Percentiles rank a stretch among this genome's conserved stretches.
These are phyloP conservation scores for Hirtodrosophila trivittata DNA, from an alignment of 2,888 invertebrate species.

Conservation along the genomic window DNA sequence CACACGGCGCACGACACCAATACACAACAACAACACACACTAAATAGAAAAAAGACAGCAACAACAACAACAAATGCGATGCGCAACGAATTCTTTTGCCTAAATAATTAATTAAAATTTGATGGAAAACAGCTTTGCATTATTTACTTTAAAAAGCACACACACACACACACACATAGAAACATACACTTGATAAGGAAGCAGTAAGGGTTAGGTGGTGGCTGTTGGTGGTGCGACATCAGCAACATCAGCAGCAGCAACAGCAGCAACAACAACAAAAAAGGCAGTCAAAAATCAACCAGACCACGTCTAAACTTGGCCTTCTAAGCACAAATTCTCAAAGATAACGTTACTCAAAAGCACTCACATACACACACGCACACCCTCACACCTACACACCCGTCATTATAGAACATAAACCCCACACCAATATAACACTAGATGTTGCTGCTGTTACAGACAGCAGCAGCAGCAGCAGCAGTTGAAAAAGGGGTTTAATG, in stretches of 20 bases:
- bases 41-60: constrained; percentile 29
- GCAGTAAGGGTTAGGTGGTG: constrained; percentile 4
- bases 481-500: constrained; percentile 53
- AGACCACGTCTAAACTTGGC: constrained; percentile 61
- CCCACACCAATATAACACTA: not conserved
- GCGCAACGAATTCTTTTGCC: constrained; percentile 71
- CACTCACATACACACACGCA: constrained; percentile 20
- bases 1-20: constrained; percentile 42
- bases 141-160: constrained; percentile 80
- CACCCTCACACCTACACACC: not conserved
- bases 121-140: constrained; percentile 83
- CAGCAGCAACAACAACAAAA: constrained; percentile 25
- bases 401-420: not conserved
- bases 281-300: constrained; percentile 45
- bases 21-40: constrained; percentile 4
- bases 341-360: constrained; percentile 52
- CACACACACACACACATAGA: constrained; percentile 27
- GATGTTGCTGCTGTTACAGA: constrained; percentile 42
- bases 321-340: constrained; percentile 61
- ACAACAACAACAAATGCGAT: constrained; percentile 20
- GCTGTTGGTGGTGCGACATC: constrained; percentile 12
- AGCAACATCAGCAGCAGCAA: constrained; percentile 20
- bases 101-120: constrained; percentile 84
- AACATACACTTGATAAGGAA: constrained; percentile 36
- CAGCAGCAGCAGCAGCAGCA: constrained; percentile 24